These are phyloP conservation scores for Emydura subglobosa DNA, from an alignment of 2,113 vertebrate genomes.

Conservation along the genomic window DNA sequence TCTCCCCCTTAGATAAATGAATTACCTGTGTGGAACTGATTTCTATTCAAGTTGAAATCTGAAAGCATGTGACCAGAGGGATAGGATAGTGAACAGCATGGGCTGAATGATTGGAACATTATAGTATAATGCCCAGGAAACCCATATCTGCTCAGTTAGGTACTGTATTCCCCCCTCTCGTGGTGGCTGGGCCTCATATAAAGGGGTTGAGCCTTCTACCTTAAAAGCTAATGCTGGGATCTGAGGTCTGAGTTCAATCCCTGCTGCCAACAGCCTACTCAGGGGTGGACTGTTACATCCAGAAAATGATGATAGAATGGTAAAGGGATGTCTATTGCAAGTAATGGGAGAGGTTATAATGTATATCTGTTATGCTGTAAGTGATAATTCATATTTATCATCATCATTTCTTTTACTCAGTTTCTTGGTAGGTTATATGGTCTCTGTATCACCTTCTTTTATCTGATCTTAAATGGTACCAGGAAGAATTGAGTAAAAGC, in stretches of 20 bases:
- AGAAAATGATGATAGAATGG: not conserved
- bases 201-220: not conserved
- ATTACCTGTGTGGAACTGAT: not conserved
- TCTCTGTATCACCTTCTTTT: not conserved
- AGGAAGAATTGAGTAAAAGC: not conserved
- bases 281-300: not conserved
- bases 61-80: not conserved
- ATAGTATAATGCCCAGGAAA: not conserved
- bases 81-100: not conserved
- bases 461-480: not conserved
- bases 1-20: not conserved
- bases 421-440: not conserved
- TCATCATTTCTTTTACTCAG: not conserved
- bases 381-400: not conserved
- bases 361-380: not conserved
- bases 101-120: not conserved
- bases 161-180: not conserved
- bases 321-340: not conserved
- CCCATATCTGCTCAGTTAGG: not conserved
- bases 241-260: not conserved
- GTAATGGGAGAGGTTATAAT: not conserved
- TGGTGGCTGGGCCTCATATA: not conserved
- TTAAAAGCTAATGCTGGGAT: not conserved
- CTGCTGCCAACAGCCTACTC: not conserved
- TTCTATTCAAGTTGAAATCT: not conserved